These are phyloP conservation scores for Phrynosoma blainvillii DNA, from an alignment of 2,113 vertebrate genomes.

Conservation along the genomic window DNA sequence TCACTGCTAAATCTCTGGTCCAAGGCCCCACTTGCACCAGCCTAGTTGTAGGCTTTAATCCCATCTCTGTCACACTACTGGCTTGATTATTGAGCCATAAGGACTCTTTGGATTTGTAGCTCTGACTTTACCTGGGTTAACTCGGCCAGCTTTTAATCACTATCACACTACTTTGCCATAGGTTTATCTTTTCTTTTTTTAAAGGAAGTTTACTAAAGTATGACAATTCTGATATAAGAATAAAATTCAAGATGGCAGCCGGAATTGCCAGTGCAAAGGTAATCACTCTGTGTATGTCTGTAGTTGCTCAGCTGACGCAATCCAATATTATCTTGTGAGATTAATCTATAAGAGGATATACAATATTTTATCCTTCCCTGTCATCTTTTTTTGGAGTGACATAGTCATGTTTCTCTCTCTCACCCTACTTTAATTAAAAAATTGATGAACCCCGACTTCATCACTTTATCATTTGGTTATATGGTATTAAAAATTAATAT, in stretches of 20 bases:
- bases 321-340: slow-evolving; percentile 25
- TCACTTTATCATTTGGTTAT: slow-evolving; percentile 19
- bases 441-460: neutral
- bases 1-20: no score
- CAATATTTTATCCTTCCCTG: neutral
- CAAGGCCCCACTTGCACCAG: no score
- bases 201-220: neutral
- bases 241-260: slow-evolving; percentile 12
- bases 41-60: no score
- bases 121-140: no score
- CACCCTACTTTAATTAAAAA: slow-evolving; percentile 23
- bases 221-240: neutral
- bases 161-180: neutral
- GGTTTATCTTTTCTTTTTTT: neutral
- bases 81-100: no score
- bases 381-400: slow-evolving; percentile 2
- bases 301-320: neutral
- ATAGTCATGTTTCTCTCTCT: accelerated
- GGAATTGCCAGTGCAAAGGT: slow-evolving; percentile 1
- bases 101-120: no score
- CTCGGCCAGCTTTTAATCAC: neutral
- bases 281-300: slow-evolving; percentile 22
- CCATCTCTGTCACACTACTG: no score
- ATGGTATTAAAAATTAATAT: slow-evolving; percentile 24
- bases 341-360: neutral